Evolutionary conservation across 2,888 invertebrate genomes (phyloP).

Genomic region (Oscheius sp.): DNA sequence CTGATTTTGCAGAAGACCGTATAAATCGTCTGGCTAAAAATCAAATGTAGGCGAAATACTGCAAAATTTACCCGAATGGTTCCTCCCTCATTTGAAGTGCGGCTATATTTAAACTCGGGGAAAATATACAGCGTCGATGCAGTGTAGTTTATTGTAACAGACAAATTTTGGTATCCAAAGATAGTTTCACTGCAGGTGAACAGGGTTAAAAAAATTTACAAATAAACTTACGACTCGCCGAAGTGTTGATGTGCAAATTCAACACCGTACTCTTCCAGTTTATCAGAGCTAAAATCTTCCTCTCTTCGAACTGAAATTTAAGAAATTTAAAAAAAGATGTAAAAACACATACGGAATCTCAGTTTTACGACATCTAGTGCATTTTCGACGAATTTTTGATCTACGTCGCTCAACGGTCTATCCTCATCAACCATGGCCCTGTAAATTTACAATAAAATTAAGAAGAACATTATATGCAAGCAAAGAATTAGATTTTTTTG

Average conservation of each 20-base stretch:
- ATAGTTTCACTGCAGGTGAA: constrained; percentile 85
- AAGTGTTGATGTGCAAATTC: constrained; percentile 94
- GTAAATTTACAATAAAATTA: constrained; percentile 20
- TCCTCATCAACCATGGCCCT: constrained; percentile 47
- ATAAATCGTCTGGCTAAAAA: constrained; percentile 68
- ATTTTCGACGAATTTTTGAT: constrained; percentile 50
- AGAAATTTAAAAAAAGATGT: not conserved
- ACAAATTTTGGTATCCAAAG: constrained; percentile 89
- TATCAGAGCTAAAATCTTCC: not conserved
- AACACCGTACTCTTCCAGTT: constrained; percentile 76
- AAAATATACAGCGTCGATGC: constrained; percentile 86
- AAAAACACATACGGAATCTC: constrained; percentile 58
- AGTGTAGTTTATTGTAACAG: constrained; percentile 84
- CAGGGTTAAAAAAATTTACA: constrained; percentile 22
- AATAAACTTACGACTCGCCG: constrained; percentile 80
- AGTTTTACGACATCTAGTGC: constrained; percentile 58
- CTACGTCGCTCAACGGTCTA: constrained; percentile 10
- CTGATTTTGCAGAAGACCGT: constrained; percentile 47
- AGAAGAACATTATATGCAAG: not conserved
- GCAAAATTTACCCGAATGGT: constrained; percentile 37
- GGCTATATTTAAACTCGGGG: constrained; percentile 82
- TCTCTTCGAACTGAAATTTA: not conserved
- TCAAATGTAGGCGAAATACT: too few species aligned
- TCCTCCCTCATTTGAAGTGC: constrained; percentile 78
- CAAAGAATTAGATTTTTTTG: not conserved